These are phyloP conservation scores for Pangasius larnaudii DNA, from an alignment of 2,797 vertebrate species.

Conservation along the genomic window DNA sequence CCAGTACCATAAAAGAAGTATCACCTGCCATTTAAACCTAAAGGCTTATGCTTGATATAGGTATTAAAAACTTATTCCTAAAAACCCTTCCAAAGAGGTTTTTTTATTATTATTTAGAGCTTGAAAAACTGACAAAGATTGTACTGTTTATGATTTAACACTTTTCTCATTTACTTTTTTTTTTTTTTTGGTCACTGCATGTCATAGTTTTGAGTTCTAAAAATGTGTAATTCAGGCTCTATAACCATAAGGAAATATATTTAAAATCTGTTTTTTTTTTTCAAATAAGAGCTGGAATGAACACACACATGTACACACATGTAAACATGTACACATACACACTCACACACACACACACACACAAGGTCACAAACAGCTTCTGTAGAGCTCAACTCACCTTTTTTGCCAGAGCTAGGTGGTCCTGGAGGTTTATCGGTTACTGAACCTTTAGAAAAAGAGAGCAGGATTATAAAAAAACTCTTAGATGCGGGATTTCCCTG, in stretches of 20 bases:
- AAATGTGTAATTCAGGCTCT: not conserved
- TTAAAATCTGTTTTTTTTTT: not conserved
- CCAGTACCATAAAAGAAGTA: too few relatives aligned
- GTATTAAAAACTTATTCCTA: not conserved
- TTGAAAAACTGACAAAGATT: not conserved
- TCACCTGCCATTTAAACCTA: not conserved
- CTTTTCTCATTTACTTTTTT: not conserved
- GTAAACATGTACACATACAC: not conserved
- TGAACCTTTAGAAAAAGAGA: slow-evolving; percentile 82
- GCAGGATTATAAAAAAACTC: slow-evolving; percentile 34
- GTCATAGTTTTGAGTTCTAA: not conserved
- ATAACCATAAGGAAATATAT: not conserved
- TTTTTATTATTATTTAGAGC: not conserved
- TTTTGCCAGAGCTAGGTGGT: slow-evolving; percentile 91
- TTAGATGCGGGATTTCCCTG: slow-evolving; percentile 10
- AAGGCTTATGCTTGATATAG: not conserved
- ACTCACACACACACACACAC: slow-evolving; percentile 26
- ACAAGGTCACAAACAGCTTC: slow-evolving; percentile 23
- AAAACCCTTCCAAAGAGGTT: too few relatives aligned
- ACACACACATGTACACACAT: not conserved
- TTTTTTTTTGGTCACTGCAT: not conserved
- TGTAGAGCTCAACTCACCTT: slow-evolving; percentile 89
- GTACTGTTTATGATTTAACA: not conserved
- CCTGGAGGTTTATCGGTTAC: slow-evolving; percentile 94
- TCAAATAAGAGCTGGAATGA: too few relatives aligned